phyloP scores from a whole-genome alignment of 2,797 vertebrate species.

The Rhodeus uyekii region DNA sequence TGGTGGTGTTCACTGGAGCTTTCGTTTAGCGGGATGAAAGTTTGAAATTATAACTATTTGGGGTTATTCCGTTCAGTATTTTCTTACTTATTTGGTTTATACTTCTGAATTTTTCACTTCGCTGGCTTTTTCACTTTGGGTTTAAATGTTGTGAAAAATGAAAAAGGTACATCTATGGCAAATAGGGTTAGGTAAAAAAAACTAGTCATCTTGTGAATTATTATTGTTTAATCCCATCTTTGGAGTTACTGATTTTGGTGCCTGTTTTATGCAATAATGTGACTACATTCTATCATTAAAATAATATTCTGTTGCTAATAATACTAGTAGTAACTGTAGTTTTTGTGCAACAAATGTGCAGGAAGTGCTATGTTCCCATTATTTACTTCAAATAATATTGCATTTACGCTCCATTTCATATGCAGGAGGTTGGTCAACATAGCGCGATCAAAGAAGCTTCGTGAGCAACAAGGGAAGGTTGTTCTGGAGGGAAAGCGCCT shows the following conservation, averaged over 20 bases:
- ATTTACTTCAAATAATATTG: not conserved
- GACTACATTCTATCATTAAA: not conserved
- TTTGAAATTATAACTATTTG: too few species aligned
- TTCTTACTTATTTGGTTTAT: too few species aligned
- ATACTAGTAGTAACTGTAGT: not conserved
- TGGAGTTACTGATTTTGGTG: not conserved
- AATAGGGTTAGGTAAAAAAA: too few species aligned
- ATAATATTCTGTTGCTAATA: not conserved
- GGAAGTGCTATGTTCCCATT: not conserved
- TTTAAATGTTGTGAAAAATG: not conserved
- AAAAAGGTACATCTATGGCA: not conserved
- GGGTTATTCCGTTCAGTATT: too few species aligned
- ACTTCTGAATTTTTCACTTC: too few species aligned
- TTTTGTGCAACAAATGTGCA: not conserved
- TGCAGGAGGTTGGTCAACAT: constrained; percentile 84
- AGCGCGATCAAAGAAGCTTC: constrained; percentile 86
- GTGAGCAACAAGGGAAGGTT: constrained; percentile 89
- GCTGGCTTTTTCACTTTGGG: too few species aligned
- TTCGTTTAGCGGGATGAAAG: too few species aligned
- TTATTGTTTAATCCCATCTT: not conserved
- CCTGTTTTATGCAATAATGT: not conserved
- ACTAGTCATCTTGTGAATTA: not conserved
- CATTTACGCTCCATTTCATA: not conserved
- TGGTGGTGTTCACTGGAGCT: too few species aligned
- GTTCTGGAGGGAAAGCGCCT: constrained; percentile 88